Evolutionary conservation across 1,140 invertebrate species (phyloP), one percentile per base, ranked within the genome.

Genomic region (Lasaia peninsularis): DNA sequence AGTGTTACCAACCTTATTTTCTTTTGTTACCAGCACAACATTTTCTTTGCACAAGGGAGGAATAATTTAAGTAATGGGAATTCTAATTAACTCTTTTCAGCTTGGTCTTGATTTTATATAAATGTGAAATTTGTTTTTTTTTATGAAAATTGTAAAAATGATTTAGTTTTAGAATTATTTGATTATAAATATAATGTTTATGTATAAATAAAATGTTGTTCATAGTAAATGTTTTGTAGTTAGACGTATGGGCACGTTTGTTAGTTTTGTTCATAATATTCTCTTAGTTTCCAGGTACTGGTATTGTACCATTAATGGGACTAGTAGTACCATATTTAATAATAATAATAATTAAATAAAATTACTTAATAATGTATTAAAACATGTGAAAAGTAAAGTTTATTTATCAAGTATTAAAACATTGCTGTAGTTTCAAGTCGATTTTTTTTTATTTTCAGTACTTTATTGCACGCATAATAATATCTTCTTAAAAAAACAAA

Each of bases 61-160:
- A 73, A 65, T 64, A 75, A 72, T 67, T 74, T 52, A 67, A 77
- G 70, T 66, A 62, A 75, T 73, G 75, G 67, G 66, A 84, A 86
- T 88, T 88, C 86, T 88, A 76, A 88, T 81, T 86, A 88, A 88
- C 86, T 88, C 86, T 86, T 86, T 88, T 88, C 83, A 86, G 86
- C 86, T 88, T 88, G 86, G 86, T 88, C 86, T 88, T 88, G 86
- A 78, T 81, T 88, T 86, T 31, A 44, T 62, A 65, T 78, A 69
- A 66, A 71, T 53, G 49, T 69, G 40, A 37, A 40, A 24, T 54
- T 37, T 51, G 44, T 54, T 33, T 66, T 63, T 63, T n/a, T n/a
- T n/a, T n/a, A n/a, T 55, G 54, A 37, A 37, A 54, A 60, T 56
- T 52, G 35, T 55, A 48, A 55, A 20, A 49, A 51, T 58, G 32